A percentile compares a stretch with the other conserved stretches of the same genome.
Conservation (phyloP, 2,888 invertebrate species). For the Heliconius erato region DNA sequence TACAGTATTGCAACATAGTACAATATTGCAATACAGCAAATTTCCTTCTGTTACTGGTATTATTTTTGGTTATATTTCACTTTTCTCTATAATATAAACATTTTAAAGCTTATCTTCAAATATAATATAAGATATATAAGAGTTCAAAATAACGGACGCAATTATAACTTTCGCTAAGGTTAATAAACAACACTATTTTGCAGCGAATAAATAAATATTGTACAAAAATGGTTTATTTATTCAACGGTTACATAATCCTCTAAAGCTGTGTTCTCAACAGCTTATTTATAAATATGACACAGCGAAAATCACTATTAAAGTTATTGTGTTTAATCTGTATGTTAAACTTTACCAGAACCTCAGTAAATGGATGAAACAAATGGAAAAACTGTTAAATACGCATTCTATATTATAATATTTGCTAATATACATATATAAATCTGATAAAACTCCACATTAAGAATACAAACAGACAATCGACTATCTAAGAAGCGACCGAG, state of each 20-base stretch:
- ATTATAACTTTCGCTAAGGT: not conserved
- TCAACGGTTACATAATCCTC: not conserved
- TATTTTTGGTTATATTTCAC: not conserved
- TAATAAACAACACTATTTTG: not conserved
- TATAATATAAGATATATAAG: not conserved
- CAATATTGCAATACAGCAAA: too few relatives aligned
- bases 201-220: not conserved
- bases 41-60: not conserved
- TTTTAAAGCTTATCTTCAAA: not conserved
- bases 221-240: not conserved
- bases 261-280: not conserved
- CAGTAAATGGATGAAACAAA: not conserved
- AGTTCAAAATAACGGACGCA: not conserved
- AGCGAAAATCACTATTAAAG: not conserved
- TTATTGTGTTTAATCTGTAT: not conserved
- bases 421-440: slow-evolving; percentile 31
- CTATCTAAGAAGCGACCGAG: slow-evolving; percentile 67
- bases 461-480: slow-evolving; percentile 51
- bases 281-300: not conserved
- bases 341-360: not conserved
- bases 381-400: slow-evolving; percentile 49
- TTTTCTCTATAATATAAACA: slow-evolving; percentile 2
- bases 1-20: too few relatives aligned
- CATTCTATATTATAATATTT: slow-evolving; percentile 36
- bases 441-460: slow-evolving; percentile 46